These are phyloP conservation scores for Sorex fumeus DNA, from an alignment of 2,113 vertebrate genomes.

Conservation along the genomic window DNA sequence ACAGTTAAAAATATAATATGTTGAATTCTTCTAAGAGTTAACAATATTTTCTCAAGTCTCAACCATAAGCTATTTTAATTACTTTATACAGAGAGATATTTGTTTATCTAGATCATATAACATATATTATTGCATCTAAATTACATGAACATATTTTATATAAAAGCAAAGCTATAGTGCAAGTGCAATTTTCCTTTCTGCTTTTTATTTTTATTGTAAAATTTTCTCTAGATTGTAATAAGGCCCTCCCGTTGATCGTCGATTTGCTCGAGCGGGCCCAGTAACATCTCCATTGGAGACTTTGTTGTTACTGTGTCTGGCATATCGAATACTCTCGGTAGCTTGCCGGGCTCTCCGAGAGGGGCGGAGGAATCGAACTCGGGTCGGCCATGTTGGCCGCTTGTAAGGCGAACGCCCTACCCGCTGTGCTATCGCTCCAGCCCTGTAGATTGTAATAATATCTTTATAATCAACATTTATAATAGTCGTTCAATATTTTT, in stretches of 20 bases:
- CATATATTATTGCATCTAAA: background rate
- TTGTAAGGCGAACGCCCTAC: too few relatives aligned
- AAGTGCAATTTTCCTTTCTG: slow-evolving; percentile 28
- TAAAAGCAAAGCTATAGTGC: slow-evolving; percentile 38
- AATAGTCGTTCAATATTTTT: slow-evolving; percentile 43
- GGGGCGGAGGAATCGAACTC: too few relatives aligned
- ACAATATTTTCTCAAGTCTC: slow-evolving; percentile 5
- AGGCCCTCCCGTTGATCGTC: too few relatives aligned
- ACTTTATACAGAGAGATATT: slow-evolving; percentile 30
- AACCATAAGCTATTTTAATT: background rate
- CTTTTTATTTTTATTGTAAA: slow-evolving; percentile 48
- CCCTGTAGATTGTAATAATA: background rate
- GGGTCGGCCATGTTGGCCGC: too few relatives aligned
- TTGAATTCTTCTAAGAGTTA: slow-evolving; percentile 33
- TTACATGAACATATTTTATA: background rate
- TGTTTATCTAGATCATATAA: background rate
- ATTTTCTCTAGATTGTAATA: background rate
- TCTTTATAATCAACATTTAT: slow-evolving; percentile 27
- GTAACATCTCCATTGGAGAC: too few relatives aligned
- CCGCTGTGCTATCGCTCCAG: too few relatives aligned
- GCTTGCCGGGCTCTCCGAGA: too few relatives aligned
- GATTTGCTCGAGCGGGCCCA: too few relatives aligned
- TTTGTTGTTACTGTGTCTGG: too few relatives aligned
- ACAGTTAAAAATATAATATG: slow-evolving; percentile 20
- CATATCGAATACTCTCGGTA: too few relatives aligned